Evolutionary conservation across 2,113 vertebrate genomes (phyloP).

Genomic region (Rhynchomys soricoides): DNA sequence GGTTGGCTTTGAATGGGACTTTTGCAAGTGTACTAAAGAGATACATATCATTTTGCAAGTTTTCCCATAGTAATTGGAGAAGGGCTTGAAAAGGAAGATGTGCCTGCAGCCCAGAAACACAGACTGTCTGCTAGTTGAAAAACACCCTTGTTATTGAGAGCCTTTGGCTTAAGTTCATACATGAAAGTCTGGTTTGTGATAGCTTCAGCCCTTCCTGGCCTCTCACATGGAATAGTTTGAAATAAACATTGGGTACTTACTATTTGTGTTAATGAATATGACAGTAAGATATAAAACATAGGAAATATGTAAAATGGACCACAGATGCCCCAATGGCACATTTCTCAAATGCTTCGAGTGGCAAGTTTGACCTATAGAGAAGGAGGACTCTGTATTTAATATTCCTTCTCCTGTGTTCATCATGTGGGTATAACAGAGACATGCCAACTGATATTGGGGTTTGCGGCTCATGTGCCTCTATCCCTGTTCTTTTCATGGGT

Average conservation of each 20-base stretch:
- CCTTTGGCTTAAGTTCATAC: neutral
- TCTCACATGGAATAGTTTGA: neutral
- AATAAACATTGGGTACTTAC: neutral
- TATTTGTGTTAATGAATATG: conserved; percentile 12
- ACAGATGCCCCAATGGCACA: neutral
- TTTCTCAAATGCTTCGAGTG: conserved; percentile 1
- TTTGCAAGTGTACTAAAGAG: neutral
- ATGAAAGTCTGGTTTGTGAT: neutral
- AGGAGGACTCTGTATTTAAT: neutral
- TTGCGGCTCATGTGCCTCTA: neutral
- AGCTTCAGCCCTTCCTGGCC: neutral
- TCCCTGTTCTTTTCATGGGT: neutral
- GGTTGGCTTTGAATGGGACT: neutral
- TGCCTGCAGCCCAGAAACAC: neutral
- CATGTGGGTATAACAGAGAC: neutral
- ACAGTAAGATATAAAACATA: neutral
- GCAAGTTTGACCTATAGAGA: neutral
- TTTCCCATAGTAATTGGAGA: neutral
- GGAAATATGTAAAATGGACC: neutral
- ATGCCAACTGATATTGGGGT: neutral
- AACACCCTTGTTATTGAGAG: neutral
- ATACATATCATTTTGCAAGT: neutral
- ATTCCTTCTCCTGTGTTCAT: neutral
- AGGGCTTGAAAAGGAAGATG: neutral
- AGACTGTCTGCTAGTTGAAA: neutral